Evolutionary conservation across 2,888 invertebrate genomes (phyloP).

Genomic region (Pristionchus exspectatus): DNA sequence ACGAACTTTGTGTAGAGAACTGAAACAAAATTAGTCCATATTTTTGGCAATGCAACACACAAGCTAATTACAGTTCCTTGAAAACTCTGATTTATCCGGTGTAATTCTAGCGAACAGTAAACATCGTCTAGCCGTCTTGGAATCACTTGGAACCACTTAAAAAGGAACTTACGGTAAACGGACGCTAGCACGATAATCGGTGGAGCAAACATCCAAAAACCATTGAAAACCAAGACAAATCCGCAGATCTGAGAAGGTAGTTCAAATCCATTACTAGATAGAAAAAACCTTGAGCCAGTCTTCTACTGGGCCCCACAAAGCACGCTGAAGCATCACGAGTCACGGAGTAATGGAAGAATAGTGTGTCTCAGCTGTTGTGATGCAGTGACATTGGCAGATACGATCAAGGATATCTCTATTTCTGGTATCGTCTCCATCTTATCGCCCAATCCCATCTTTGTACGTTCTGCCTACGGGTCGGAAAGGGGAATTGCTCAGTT

Average conservation of each 20-base stretch:
- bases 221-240: neutral
- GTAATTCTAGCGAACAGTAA: no score
- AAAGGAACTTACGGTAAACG: neutral
- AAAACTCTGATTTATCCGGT: no score
- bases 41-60: neutral
- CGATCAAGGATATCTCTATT: neutral
- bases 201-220: slow-evolving; percentile 10
- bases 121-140: no score
- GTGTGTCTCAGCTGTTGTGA: neutral
- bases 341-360: neutral
- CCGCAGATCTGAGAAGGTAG: neutral
- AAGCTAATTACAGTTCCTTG: no score
- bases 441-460: neutral
- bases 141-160: no score
- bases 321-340: neutral
- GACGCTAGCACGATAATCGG: neutral
- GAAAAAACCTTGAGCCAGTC: neutral
- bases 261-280: neutral
- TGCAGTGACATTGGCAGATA: neutral
- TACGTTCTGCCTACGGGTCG: neutral
- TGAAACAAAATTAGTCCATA: neutral
- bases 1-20: neutral
- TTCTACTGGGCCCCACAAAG: neutral
- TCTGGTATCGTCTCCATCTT: neutral
- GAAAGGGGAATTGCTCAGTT: no score